Percentiles rank a stretch among this genome's conserved stretches.
Conservation (phyloP, 2,113 vertebrate genomes). For the Ictalurus punctatus region DNA sequence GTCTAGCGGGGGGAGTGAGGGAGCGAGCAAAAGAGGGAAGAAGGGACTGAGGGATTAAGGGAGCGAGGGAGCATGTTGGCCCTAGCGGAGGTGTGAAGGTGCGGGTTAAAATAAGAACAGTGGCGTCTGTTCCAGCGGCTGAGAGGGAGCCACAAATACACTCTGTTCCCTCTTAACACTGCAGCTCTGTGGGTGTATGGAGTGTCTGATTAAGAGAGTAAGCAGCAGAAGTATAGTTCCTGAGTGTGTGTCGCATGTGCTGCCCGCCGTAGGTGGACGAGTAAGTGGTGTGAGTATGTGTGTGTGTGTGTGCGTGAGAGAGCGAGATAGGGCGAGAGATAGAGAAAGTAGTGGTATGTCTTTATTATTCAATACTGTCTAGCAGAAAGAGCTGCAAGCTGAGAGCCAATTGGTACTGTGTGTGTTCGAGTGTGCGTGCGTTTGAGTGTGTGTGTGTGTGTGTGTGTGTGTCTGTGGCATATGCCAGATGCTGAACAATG, state of each 20-base stretch:
- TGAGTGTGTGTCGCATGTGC: constrained; percentile 23
- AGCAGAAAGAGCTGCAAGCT: constrained; percentile 40
- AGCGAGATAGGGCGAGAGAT: not conserved
- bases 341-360: constrained; percentile 31
- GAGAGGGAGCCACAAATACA: constrained; percentile 48
- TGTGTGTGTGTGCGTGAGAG: not conserved
- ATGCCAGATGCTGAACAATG: constrained; percentile 35
- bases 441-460: not conserved
- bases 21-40: constrained; percentile 1
- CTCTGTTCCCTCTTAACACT: constrained; percentile 52
- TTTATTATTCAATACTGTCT: constrained; percentile 42
- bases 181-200: constrained; percentile 41
- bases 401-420: constrained; percentile 33
- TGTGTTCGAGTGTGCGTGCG: not conserved
- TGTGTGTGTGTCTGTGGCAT: not conserved
- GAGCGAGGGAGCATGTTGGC: constrained; percentile 27
- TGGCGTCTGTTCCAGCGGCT: constrained; percentile 46
- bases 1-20: constrained; percentile 30
- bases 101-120: constrained; percentile 59
- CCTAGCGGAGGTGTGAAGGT: constrained; percentile 47
- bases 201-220: constrained; percentile 31
- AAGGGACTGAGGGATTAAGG: constrained; percentile 14
- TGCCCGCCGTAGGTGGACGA: constrained; percentile 4
- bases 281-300: not conserved
- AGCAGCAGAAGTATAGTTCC: constrained; percentile 28